Evolutionary conservation across 1,140 invertebrate genomes (phyloP).

Genomic region (Ephestia elutella): DNA sequence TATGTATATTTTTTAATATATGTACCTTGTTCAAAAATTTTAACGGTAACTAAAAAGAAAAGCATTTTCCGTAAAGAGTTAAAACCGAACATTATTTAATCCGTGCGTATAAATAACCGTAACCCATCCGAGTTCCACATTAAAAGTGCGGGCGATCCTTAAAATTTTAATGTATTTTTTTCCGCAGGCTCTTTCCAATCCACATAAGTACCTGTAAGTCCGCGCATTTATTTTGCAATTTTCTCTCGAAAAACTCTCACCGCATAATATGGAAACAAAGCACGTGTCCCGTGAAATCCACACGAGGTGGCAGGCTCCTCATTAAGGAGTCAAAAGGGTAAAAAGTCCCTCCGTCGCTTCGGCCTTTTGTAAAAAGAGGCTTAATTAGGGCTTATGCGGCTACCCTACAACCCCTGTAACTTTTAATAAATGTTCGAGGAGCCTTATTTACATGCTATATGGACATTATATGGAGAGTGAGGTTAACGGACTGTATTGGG

Average conservation of each 20-base stretch:
- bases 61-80: no score
- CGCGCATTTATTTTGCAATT: constrained; percentile 19
- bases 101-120: background rate
- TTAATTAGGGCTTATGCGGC: constrained; percentile 72
- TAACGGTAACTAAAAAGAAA: no score
- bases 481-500: background rate
- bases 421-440: constrained; percentile 71
- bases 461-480: constrained; percentile 11
- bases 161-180: constrained; percentile 12
- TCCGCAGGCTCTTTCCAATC: constrained; percentile 5
- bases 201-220: constrained; percentile 10
- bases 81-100: background rate
- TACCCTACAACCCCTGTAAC: constrained; percentile 69
- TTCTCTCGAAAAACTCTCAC: constrained; percentile 19
- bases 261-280: constrained; percentile 39
- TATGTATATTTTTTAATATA: no score
- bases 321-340: constrained; percentile 68
- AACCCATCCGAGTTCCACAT: background rate
- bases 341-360: constrained; percentile 54
- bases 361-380: constrained; percentile 68
- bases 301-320: constrained; percentile 54
- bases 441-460: constrained; percentile 45
- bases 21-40: no score
- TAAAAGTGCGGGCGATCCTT: constrained; percentile 5
- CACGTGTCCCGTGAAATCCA: constrained; percentile 27